These are phyloP conservation scores for Antheraea yamamai DNA, from an alignment of 2,888 invertebrate species.

Conservation along the genomic window DNA sequence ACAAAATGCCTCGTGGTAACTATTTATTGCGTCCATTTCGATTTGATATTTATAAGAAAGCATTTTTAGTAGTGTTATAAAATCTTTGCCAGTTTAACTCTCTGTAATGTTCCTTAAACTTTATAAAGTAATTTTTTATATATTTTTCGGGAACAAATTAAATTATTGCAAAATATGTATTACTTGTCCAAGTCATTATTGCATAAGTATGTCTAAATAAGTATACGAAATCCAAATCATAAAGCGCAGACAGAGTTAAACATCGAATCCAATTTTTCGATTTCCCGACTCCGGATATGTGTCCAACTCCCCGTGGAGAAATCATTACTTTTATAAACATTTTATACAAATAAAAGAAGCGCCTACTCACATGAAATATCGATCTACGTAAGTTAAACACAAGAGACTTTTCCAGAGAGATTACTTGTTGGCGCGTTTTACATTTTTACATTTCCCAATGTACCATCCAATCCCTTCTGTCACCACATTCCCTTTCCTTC, in stretches of 20 bases:
- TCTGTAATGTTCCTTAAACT: neutral
- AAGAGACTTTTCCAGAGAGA: too few species aligned
- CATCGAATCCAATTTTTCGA: neutral
- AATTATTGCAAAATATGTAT: too few species aligned
- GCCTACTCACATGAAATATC: neutral
- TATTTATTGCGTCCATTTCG: neutral
- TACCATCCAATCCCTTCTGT: too few species aligned
- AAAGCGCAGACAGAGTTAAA: neutral
- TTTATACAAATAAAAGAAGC: neutral
- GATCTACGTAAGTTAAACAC: too few species aligned
- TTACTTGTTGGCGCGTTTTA: too few species aligned
- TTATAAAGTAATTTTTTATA: neutral
- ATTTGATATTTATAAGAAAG: neutral
- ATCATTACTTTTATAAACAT: neutral
- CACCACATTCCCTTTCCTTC: too few species aligned
- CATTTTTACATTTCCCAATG: too few species aligned
- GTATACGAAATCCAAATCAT: neutral
- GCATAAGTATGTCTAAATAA: neutral
- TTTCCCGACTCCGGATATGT: slow-evolving; percentile 1
- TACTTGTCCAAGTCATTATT: neutral
- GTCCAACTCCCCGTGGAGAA: neutral
- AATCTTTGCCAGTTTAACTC: neutral
- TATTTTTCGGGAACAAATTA: neutral
- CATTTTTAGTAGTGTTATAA: neutral
- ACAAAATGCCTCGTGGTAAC: neutral